These are phyloP conservation scores for Alaudala cheleensis DNA, from an alignment of 2,113 vertebrate genomes.

Conservation along the genomic window DNA sequence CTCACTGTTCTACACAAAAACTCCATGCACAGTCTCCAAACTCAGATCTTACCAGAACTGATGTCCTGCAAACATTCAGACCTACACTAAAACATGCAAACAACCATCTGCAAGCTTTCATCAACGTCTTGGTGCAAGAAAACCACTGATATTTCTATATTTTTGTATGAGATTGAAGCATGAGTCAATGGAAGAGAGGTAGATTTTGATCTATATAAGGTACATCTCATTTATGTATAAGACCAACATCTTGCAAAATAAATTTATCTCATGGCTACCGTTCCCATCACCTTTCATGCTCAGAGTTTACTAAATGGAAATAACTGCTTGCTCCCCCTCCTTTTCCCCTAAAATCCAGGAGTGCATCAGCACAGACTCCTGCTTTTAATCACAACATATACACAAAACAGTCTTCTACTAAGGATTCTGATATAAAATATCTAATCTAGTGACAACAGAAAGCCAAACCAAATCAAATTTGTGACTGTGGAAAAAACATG, in stretches of 20 bases:
- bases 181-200: not conserved
- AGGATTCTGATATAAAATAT: not conserved
- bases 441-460: not conserved
- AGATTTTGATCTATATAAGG: not conserved
- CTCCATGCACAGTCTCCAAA: not conserved
- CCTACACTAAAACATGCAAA: not conserved
- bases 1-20: not conserved
- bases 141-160: not conserved
- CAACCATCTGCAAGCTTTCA: not conserved
- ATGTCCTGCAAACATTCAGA: not conserved
- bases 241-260: not conserved
- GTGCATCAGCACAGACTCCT: not conserved
- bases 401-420: not conserved
- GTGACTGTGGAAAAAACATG: not conserved
- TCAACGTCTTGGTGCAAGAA: not conserved
- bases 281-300: not conserved
- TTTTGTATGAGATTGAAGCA: not conserved
- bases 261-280: not conserved
- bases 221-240: not conserved
- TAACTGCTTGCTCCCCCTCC: not conserved
- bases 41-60: rapidly evolving
- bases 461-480: not conserved
- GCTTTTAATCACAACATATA: not conserved
- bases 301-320: not conserved
- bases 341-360: not conserved